Percentiles rank a stretch among this genome's conserved stretches.
Evolutionary conservation across 2,797 vertebrate genomes (phyloP).

Genomic region (Valencia hispanica): DNA sequence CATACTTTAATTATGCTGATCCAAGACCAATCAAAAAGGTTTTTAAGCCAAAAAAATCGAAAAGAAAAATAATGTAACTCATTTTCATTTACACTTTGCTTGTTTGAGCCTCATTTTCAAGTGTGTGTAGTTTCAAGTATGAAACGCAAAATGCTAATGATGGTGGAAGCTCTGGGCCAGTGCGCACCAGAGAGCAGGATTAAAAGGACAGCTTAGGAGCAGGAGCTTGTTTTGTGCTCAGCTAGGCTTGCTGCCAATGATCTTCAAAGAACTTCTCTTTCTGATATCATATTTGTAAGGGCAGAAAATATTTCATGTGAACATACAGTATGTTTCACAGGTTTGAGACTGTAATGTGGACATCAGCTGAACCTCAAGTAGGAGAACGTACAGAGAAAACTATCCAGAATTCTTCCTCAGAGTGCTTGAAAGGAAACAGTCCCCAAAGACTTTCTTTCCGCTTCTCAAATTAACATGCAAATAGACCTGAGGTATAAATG

Average conservation of each 20-base stretch:
- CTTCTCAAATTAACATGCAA: background rate
- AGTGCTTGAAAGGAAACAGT: background rate
- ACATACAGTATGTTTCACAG: background rate
- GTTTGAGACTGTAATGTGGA: background rate
- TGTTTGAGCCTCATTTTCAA: background rate
- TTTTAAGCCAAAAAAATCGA: background rate
- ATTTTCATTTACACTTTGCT: background rate
- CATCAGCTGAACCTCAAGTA: background rate
- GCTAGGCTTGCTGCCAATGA: background rate
- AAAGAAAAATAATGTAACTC: background rate
- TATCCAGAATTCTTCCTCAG: background rate
- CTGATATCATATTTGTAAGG: background rate
- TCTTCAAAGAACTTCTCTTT: background rate
- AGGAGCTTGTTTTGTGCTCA: too few relatives aligned
- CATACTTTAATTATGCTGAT: background rate
- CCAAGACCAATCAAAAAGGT: background rate
- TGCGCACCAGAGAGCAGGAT: too few relatives aligned
- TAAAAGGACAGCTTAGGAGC: background rate
- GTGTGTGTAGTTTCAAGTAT: background rate
- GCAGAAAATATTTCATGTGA: background rate
- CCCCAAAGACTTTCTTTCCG: background rate
- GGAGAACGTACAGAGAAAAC: background rate
- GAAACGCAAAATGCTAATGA: background rate
- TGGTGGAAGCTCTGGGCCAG: background rate
- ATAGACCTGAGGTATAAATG: background rate